Evolutionary conservation across 2,797 vertebrate species (phyloP).

Genomic region (Tapera naevia): DNA sequence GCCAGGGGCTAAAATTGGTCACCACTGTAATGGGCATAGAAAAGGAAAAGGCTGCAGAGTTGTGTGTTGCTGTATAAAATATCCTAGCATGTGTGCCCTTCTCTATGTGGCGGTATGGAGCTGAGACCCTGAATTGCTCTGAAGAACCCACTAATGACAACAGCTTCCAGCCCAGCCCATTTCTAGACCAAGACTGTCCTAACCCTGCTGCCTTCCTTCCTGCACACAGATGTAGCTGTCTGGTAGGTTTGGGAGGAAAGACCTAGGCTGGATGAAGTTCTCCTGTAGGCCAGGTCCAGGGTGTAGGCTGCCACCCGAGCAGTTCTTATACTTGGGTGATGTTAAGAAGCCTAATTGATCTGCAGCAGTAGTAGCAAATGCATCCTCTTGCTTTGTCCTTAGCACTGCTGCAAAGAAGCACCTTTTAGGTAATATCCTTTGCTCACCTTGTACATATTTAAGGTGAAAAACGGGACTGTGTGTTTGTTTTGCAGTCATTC

Average conservation of each 20-base stretch:
- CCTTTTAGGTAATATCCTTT: background rate
- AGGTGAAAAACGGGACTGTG: background rate
- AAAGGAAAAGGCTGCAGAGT: background rate
- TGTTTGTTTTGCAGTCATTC: background rate
- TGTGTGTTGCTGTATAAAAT: background rate
- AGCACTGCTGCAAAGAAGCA: background rate
- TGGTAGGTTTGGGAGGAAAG: background rate
- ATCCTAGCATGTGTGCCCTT: background rate
- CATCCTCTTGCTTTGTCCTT: background rate
- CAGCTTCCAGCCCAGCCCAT: background rate
- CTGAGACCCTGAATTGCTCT: background rate
- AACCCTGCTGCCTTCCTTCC: background rate
- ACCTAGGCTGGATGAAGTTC: background rate
- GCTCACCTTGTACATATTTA: background rate
- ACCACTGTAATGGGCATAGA: background rate
- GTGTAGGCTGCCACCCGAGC: background rate
- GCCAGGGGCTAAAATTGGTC: background rate
- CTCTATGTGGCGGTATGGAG: background rate
- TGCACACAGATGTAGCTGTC: background rate
- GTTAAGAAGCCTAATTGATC: background rate
- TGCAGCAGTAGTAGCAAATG: background rate
- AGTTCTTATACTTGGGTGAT: background rate
- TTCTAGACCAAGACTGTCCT: background rate
- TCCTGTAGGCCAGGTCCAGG: background rate
- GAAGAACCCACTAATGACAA: background rate